Base-by-base conservation (phyloP, 2,888 invertebrate species). In the Eremobia ochroleuca region DNA sequence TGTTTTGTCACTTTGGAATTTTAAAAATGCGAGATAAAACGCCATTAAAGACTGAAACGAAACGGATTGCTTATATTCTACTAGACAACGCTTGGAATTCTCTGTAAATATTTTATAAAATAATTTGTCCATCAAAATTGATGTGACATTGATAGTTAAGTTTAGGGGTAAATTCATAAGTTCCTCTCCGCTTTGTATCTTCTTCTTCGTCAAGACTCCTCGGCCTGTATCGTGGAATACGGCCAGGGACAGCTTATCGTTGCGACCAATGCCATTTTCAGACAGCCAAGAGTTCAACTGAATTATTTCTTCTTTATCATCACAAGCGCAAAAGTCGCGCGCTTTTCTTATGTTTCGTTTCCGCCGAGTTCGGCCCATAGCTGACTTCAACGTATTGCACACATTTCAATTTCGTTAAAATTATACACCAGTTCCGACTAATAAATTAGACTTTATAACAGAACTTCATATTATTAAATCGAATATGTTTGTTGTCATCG, bases 11-110 rank as follows among this genome's bases (percentile, higher is more conserved):
- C 94, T 95, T 89, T 97, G 96, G 88, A 97, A 97, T 87, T 96
- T 97, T 92, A 98, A 98, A 92, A 97, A 97, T 62, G 98, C 92
- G 55, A 99, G 93, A 95, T 98, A 99, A 80, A 98, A 95, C 9
- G 98, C 97, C 86, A 99, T 94, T 40, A 98, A 94, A 81, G 98
- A 97, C 89, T 98, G 98, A 86, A 98, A 97, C 77, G 97, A 95
- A 77, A 98, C 92, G 62, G 93, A 92, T 88, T 92, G 84, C 85
- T 93, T 92, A 93, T 93, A 91, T 85, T 93, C 86, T 86, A 91
- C 21, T 90, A 96, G 85, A 97, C 97, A 92, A 94, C 97, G 90
- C 95, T 93, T 81, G 93, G 89, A 92, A 81, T 94, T 96, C 28
- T 94, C 92, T 86, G 93, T 90, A 94, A 97, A 93, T 89, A 96